phyloP scores from a whole-genome alignment of 2,113 vertebrate genomes.

The Coptodon rendalli region DNA sequence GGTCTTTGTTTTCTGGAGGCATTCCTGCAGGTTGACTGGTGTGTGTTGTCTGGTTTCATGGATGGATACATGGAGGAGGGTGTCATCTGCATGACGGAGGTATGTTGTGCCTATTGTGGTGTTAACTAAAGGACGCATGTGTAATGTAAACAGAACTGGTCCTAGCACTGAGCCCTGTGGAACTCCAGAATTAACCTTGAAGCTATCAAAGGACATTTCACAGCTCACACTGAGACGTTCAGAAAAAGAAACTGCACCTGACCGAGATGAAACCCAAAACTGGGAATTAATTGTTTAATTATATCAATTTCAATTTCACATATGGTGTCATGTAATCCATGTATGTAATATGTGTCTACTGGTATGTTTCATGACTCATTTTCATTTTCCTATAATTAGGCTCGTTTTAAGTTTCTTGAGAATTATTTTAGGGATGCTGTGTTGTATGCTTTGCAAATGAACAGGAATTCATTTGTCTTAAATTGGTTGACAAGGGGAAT shows the following conservation, averaged over 20 bases:
- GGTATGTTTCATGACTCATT: background rate
- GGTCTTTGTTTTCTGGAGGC: background rate
- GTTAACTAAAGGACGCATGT: accelerated
- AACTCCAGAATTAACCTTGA: background rate
- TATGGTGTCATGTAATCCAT: accelerated
- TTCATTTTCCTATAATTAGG: background rate
- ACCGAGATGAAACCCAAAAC: background rate
- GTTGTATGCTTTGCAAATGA: accelerated
- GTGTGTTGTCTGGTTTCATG: background rate
- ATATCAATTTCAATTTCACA: background rate
- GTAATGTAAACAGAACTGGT: background rate
- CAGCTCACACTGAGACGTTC: background rate
- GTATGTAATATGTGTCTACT: background rate
- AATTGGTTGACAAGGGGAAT: accelerated
- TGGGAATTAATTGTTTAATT: background rate
- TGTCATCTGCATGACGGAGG: background rate
- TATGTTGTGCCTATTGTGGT: background rate
- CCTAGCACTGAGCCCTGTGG: background rate
- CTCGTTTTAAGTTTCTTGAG: background rate
- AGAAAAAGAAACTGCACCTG: background rate
- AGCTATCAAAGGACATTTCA: background rate
- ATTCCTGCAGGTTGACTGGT: background rate
- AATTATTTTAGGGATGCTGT: background rate
- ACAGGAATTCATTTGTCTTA: background rate
- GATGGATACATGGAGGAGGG: accelerated